phyloP scores from a whole-genome alignment of 2,797 vertebrate genomes.

The Eulemur rubriventer region DNA sequence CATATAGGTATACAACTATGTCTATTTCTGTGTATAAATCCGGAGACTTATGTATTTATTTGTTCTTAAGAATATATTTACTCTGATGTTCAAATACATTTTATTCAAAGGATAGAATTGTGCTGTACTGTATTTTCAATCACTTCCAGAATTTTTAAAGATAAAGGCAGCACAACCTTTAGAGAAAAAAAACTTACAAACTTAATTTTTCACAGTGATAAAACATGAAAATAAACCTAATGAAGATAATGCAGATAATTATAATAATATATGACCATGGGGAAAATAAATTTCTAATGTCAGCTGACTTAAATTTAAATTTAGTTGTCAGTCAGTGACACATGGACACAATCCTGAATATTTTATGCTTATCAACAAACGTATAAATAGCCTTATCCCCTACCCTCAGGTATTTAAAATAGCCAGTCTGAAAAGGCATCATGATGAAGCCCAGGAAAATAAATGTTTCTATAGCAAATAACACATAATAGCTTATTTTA shows the following conservation, averaged over 20 bases:
- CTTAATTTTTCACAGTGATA: slow-evolving; percentile 50
- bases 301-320: slow-evolving; percentile 48
- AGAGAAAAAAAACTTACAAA: slow-evolving; percentile 52
- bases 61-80: background rate
- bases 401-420: background rate
- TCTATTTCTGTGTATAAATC: background rate
- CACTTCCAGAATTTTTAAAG: background rate
- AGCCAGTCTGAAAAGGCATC: background rate
- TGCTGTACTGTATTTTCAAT: background rate
- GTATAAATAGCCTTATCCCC: background rate
- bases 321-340: slow-evolving; percentile 24
- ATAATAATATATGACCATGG: background rate
- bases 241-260: slow-evolving; percentile 13
- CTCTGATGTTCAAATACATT: background rate
- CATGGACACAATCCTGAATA: background rate
- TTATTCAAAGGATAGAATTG: background rate
- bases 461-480: background rate
- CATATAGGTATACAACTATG: background rate
- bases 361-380: background rate
- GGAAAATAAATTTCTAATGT: slow-evolving; percentile 7
- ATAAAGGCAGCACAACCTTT: background rate
- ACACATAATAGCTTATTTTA: background rate
- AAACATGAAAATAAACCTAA: slow-evolving; percentile 19
- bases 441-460: background rate
- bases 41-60: background rate